Base-by-base conservation (phyloP, 2,113 vertebrate genomes). In the Rhinogobius similis region DNA sequence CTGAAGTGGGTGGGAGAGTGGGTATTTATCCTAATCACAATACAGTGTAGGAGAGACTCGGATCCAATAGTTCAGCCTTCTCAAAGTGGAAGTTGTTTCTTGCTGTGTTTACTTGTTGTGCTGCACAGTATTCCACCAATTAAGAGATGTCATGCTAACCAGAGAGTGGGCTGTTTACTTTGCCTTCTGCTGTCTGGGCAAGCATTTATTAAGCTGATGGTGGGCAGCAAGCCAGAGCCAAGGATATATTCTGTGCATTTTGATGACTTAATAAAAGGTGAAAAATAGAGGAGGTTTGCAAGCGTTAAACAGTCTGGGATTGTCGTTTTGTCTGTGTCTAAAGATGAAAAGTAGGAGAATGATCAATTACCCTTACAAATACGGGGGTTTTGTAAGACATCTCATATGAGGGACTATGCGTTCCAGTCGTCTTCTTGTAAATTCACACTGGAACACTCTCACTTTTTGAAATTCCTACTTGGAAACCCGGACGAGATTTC, bases 121-220 rank as follows among this genome's bases (percentile, higher is more conserved):
- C 11, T 55, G 23, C 23, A 14, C n/a, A 24, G 24, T 29, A 58
- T 55, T 55, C 21, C 6, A 29, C 55, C 55, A 58, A 58, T 58
- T 58, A 58, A 18, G 55, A 58, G 55, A 27, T 58, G 55, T 58
- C 55, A 29, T 18, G 55, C 55, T 58, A 58, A 58, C 55, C 26
- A 29, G 55, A 58, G 26, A 27, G 55, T 27, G 55, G 26, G 26
- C 6, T 58, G 55, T 58, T 29, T 58, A 29, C 55, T 29, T 16
- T 58, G 55, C 26, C 14, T 58, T 27, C 55, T 58, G 55, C 55
- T 58, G 55, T 32, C 26, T 18, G 55, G 26, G 55, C 6, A 29
- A 26, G 55, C 55, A 29, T 58, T 18, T 29, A 58, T 29, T 58
- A 58, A 55, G 52, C 23, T 26, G 24, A 55, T 55, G 14, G 23